Percentiles rank a stretch among this genome's conserved stretches.
These are phyloP conservation scores for Chelonoidis abingdonii DNA, from an alignment of 2,113 vertebrate genomes.

Conservation along the genomic window DNA sequence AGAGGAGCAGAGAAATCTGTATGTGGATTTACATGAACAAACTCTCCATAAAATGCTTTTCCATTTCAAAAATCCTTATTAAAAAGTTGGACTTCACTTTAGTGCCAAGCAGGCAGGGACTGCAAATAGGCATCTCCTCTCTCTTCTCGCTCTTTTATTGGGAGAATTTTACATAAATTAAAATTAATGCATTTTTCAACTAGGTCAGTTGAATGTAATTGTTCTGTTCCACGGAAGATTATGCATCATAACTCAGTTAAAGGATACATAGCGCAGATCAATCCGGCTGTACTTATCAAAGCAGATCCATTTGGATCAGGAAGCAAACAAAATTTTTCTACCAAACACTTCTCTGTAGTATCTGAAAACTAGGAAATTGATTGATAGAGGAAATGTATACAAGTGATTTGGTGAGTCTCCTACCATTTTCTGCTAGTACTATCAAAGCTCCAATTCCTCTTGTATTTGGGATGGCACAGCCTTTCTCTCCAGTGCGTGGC, in stretches of 20 bases:
- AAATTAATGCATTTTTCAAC: slow-evolving; percentile 75
- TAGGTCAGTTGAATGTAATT: slow-evolving; percentile 77
- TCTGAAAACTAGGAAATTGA: not conserved
- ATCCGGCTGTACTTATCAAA: slow-evolving; percentile 56
- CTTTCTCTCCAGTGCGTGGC: not conserved
- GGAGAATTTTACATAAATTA: slow-evolving; percentile 73
- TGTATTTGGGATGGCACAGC: not conserved
- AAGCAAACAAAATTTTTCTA: slow-evolving; percentile 36
- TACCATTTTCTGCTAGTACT: not conserved
- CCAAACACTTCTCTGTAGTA: not conserved
- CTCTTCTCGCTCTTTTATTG: slow-evolving; percentile 37
- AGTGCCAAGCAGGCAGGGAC: slow-evolving; percentile 45
- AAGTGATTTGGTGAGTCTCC: not conserved
- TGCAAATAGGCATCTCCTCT: slow-evolving; percentile 8
- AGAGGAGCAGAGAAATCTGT: not conserved
- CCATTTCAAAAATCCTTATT: slow-evolving; percentile 50
- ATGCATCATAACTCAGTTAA: slow-evolving; percentile 57
- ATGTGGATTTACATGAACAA: slow-evolving; percentile 43
- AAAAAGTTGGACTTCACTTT: slow-evolving; percentile 57
- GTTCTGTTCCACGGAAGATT: slow-evolving; percentile 69
- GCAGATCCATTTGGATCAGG: slow-evolving; percentile 31
- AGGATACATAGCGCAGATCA: slow-evolving; percentile 47
- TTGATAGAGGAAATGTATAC: not conserved
- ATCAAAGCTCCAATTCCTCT: slow-evolving; percentile 1
- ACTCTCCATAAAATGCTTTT: not conserved